phyloP scores from a whole-genome alignment of 2,888 invertebrate genomes.

The Pristionchus maxplancki region DNA sequence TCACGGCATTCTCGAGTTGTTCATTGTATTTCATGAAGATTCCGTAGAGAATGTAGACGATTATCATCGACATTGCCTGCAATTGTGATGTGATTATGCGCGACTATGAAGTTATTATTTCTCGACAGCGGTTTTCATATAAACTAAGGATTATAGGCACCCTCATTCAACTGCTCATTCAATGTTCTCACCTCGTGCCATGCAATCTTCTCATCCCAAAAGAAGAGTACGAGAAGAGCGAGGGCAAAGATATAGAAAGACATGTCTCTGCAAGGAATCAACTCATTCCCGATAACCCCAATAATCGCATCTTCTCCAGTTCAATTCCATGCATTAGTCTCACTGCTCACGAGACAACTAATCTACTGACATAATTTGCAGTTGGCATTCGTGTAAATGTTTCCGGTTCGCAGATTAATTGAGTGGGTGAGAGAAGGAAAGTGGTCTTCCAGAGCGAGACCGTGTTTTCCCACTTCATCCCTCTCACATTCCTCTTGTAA shows the following conservation, averaged over 20 bases:
- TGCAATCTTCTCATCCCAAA: conserved; percentile 67
- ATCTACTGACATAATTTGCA: background rate
- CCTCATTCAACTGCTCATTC: too few relatives aligned
- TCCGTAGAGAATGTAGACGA: conserved; percentile 73
- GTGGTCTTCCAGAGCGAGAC: background rate
- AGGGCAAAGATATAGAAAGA: conserved; percentile 71
- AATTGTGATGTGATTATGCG: too few relatives aligned
- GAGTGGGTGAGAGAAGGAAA: background rate
- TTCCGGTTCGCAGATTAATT: conserved; percentile 22
- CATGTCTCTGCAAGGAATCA: conserved; percentile 65
- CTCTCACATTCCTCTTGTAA: too few relatives aligned
- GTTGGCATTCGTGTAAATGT: background rate
- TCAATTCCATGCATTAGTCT: background rate
- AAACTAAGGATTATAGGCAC: too few relatives aligned
- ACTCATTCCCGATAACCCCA: too few relatives aligned
- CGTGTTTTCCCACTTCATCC: background rate
- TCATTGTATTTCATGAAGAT: conserved; percentile 76
- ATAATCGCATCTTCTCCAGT: background rate
- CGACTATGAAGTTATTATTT: too few relatives aligned
- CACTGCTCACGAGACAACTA: background rate
- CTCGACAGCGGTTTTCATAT: too few relatives aligned
- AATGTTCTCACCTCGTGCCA: conserved; percentile 69
- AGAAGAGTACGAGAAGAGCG: conserved; percentile 68
- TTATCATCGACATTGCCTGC: conserved; percentile 68
- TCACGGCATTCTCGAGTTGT: conserved; percentile 65